Evolutionary conservation across 1,140 invertebrate genomes (phyloP).

Genomic region (Drosophila parabipectinata): DNA sequence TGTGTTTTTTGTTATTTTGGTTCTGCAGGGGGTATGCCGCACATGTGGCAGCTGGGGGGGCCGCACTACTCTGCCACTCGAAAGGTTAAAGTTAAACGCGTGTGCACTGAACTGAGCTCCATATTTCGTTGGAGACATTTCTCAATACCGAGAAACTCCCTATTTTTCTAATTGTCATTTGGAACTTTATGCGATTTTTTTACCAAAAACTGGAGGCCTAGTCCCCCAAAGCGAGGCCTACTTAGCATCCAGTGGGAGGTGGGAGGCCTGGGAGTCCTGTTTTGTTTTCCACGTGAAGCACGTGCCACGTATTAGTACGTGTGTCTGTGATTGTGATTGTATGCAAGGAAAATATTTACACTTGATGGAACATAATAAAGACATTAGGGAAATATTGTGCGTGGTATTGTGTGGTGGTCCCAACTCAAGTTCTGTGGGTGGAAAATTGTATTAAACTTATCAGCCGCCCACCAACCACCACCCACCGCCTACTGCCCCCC

Average conservation of each 20-base stretch:
- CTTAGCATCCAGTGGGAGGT: not conserved
- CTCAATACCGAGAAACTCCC: not conserved
- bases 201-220: conserved; percentile 46
- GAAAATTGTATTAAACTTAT: conserved; percentile 50
- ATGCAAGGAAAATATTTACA: conserved; percentile 74
- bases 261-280: conserved; percentile 8
- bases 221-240: conserved; percentile 33
- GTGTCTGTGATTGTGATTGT: conserved; percentile 34
- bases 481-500: not conserved
- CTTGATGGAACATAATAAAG: conserved; percentile 82
- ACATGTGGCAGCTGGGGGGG: conserved; percentile 44
- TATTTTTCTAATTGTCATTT: not conserved
- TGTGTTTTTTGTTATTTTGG: not conserved
- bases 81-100: conserved; percentile 49
- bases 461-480: not conserved
- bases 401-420: conserved; percentile 60
- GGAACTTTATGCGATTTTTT: not conserved
- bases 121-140: conserved; percentile 53
- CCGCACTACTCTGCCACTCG: conserved; percentile 12
- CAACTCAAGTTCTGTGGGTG: conserved; percentile 41
- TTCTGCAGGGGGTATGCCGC: conserved; percentile 30
- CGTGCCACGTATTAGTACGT: conserved; percentile 59
- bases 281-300: conserved; percentile 60
- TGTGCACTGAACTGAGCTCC: conserved; percentile 67
- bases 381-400: conserved; percentile 82